phyloP scores from a whole-genome alignment of 2,797 vertebrate genomes.

The Malurus leucopterus region DNA sequence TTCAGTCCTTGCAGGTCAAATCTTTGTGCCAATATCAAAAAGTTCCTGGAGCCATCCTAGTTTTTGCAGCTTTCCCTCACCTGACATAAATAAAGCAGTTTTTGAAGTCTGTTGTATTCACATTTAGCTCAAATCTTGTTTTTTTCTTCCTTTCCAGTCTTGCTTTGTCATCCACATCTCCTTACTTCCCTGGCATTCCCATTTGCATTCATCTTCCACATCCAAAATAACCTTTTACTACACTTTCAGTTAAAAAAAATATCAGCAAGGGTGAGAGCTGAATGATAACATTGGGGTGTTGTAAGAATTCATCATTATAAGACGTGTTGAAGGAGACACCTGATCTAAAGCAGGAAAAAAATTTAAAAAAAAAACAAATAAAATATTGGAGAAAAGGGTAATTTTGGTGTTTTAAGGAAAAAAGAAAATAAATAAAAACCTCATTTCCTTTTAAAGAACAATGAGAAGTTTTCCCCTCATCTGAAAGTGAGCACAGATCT shows the following conservation, averaged over 20 bases:
- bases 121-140: not conserved
- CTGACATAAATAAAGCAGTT: not conserved
- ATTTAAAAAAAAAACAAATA: not conserved
- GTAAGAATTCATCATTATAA: not conserved
- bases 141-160: not conserved
- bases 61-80: not conserved
- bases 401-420: not conserved
- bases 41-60: not conserved
- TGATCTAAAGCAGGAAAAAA: not conserved
- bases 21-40: not conserved
- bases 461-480: not conserved
- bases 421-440: not conserved
- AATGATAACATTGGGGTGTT: not conserved
- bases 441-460: not conserved
- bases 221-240: not conserved
- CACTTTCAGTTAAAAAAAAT: not conserved
- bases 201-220: not conserved
- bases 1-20: not conserved
- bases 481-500: not conserved
- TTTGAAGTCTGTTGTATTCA: not conserved
- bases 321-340: not conserved
- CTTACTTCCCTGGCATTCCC: not conserved
- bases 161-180: not conserved
- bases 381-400: not conserved
- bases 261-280: not conserved